Base-by-base conservation (phyloP, 2,888 invertebrate genomes). In the Napeogenes inachia region DNA sequence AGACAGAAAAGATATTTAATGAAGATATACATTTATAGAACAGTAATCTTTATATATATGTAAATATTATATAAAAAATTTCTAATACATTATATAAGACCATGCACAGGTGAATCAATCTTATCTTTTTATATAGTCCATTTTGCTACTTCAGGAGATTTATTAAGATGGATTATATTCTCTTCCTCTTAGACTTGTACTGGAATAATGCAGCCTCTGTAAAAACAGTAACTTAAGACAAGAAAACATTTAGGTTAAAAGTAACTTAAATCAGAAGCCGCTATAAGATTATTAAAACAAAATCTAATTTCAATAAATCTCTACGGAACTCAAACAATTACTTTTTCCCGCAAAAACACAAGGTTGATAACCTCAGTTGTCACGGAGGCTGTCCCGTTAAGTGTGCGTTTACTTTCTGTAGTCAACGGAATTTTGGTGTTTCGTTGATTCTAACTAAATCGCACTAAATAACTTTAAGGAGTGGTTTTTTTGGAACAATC, bases 361-460 rank as follows among this genome's bases (percentile, higher is more conserved):
- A 50, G 50, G 50, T 50, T 10, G n/a, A 8, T 50, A 10, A 83
- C 77, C 83, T 73, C 74, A 74, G 73, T 71, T 75, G 72, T 73
- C 69, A 71, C 70, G 70, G 61, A 62, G 56, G 50, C 57, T 64
- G 61, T 78, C 74, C 83, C 78, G 84, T 84, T 82, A 79, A 38
- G 62, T 68, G 71, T 68, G 70, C 74, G 74, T 80, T 84, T 82
- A 81, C 83, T 84, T 82, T 82, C 82, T 75, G 76, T 75, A 75
- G 64, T 47, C 60, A 66, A 61, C 68, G 68, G 69, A 68, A 70
- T 71, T 68, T 72, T 54, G 67, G 63, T 58, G 53, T 63, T 62
- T 68, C 64, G 60, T 60, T 45, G 60, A 60, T 33, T 56, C 32
- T 50, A 50, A 50, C 13, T 47, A 47, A 21, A 47, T 50, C 50